Base-by-base conservation (phyloP, 2,797 vertebrate genomes). In the Cottoperca gobio region DNA sequence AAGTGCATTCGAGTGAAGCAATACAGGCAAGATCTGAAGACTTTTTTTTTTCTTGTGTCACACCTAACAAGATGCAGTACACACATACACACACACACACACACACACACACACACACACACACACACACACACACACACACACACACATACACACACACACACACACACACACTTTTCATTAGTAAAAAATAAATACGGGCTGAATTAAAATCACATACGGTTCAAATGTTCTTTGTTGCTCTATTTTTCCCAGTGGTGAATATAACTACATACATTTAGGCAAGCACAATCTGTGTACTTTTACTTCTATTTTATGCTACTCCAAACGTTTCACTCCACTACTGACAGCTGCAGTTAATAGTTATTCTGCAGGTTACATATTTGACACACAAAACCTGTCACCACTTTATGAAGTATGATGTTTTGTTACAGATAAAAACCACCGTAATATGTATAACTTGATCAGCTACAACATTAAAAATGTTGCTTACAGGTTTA, bases 191-290 rank as follows among this genome's bases (percentile, higher is more conserved):
- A 59, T 70, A 64, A 28, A 72, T 62, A 69, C n/a, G 63, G 66
- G 52, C 57, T 46, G 68, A 63, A 84, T 79, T 69, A 81, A 73
- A 75, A 26, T 43, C 50, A 72, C 60, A 69, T 43, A 43, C 2
- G 3, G 6, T 66, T 73, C 48, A 83, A 52, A 65, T 67, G 39
- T 46, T 49, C 8, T 71, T 68, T 79, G 28, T 61, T 65, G 66
- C 28, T 53, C 8, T 58, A 39, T 63, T 57, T 73, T 64, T 2
- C 60, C 5, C 19, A 14, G 24, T 33, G 13, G 4, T 48, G 31
- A 65, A 55, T 40, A 3, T 28, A 33, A 52, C 46, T 1, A 28
- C 1, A 0, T 13, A n/a, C 23, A 48, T 61, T 43, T 28, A 76
- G 37, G 62, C 0, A n/a, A 46, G 8, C 5, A 48, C 26, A 14